Conservation (phyloP, 2,888 invertebrate genomes). For the Diplolepis rosae region DNA sequence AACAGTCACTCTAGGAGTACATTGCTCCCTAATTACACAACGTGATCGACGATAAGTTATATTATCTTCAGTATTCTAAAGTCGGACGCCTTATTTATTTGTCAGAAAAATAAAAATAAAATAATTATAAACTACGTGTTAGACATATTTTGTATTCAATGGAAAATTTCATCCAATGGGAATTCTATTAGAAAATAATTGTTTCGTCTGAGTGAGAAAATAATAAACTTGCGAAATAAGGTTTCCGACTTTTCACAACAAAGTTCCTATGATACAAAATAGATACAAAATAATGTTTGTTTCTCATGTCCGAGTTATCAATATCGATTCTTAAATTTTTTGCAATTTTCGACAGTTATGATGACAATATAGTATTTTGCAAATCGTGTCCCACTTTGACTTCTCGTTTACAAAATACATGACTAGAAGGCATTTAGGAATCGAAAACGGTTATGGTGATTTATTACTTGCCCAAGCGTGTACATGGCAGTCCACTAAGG, state of each 20-base stretch:
- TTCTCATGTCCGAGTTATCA: neutral
- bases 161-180: too few relatives aligned
- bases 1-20: slow-evolving; percentile 6
- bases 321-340: slow-evolving; percentile 3
- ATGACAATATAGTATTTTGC: neutral
- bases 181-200: neutral
- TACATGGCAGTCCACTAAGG: slow-evolving; percentile 23
- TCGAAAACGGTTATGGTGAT: neutral
- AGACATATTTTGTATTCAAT: too few relatives aligned
- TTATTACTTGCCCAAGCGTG: neutral
- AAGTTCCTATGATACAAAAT: neutral
- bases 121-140: neutral
- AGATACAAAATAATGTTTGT: slow-evolving; percentile 17
- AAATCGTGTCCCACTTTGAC: slow-evolving; percentile 18
- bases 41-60: slow-evolving; percentile 9
- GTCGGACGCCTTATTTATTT: neutral
- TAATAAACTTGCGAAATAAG: neutral
- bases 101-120: slow-evolving; percentile 2
- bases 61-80: slow-evolving; percentile 6
- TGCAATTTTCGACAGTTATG: neutral
- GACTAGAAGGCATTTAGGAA: slow-evolving; percentile 23
- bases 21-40: neutral
- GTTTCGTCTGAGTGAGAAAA: neutral
- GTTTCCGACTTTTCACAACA: neutral
- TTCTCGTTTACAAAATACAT: slow-evolving; percentile 25